Base-by-base conservation (phyloP, 2,113 vertebrate genomes). In the Rhea pennata region DNA sequence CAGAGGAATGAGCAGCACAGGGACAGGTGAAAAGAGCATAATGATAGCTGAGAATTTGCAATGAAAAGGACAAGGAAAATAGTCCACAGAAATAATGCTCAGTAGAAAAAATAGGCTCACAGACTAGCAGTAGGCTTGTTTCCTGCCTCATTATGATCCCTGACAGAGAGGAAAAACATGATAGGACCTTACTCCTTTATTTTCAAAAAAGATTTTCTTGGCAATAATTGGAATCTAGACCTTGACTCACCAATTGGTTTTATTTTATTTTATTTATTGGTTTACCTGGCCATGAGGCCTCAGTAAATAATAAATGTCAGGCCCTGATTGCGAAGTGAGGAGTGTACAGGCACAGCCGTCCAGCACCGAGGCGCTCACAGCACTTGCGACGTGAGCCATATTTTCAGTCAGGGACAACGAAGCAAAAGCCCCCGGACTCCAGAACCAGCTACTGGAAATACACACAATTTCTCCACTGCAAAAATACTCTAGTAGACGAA, bases 301-400 rank as follows among this genome's bases (percentile, higher is more conserved):
- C 51, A 78, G 56, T 9, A 67, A 79, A 31, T 27, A 56, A 8
- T 39, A 51, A 29, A 42, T 33, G 59, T 58, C 9, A 59, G 50
- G 56, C 2, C 31, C 24, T 24, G 8, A 16, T 0, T 3, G 4
- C 7, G 7, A 10, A 39, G 12, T 15, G 27, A 84, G 21, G 4
- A 70, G 40, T 23, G 24, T 48, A 84, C 54, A 84, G 46, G 22
- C 36, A 65, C 20, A 44, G 40, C 6, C 2, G 0, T 23, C 36
- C 11, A 6, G 1, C 3, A 7, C 17, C 6, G 3, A 3, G 26
- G 33, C 5, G 67, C 36, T 15, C 33, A 74, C 42, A 90, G 70
- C 42, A 71, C 24, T 21, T 33, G 59, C 79, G 53, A 40, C 10
- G 2, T 1, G 13, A 33, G 14, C 23, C 71, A 1, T 31, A 65